A percentile compares a stretch with the other conserved stretches of the same genome.
phyloP scores from a whole-genome alignment of 1,140 invertebrate species.

The Pararge aegeria region DNA sequence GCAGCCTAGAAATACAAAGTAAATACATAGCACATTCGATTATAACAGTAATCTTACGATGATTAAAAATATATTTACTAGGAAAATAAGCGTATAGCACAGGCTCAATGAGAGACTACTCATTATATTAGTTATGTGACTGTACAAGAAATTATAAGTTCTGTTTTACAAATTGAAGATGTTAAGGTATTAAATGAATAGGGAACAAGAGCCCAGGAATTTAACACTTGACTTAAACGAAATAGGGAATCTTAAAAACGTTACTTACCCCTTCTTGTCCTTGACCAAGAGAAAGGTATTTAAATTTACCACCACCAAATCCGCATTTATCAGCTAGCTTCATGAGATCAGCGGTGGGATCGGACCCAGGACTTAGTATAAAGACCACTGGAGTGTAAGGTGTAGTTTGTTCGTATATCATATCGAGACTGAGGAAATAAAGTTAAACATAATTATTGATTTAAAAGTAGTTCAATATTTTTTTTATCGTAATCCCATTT shows the following conservation, averaged over 20 bases:
- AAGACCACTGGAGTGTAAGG: slow-evolving; percentile 91
- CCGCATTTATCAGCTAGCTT: slow-evolving; percentile 89
- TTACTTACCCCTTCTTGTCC: slow-evolving; percentile 87
- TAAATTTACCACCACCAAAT: slow-evolving; percentile 86
- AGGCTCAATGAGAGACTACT: too few relatives aligned
- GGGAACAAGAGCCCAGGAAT: too few relatives aligned
- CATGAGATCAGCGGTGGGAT: slow-evolving; percentile 93
- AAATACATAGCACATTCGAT: not conserved
- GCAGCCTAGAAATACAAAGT: slow-evolving; percentile 77
- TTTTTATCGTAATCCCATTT: too few relatives aligned
- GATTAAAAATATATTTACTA: too few relatives aligned
- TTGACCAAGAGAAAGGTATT: slow-evolving; percentile 92
- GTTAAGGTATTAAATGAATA: too few relatives aligned
- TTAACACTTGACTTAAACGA: too few relatives aligned
- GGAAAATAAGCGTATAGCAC: too few relatives aligned
- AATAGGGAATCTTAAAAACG: not conserved
- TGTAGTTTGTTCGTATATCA: slow-evolving; percentile 90
- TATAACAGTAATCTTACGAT: not conserved
- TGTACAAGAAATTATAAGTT: too few relatives aligned
- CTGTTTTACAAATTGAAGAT: not conserved
- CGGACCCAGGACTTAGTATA: slow-evolving; percentile 92
- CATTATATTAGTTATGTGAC: too few relatives aligned
- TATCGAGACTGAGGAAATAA: slow-evolving; percentile 82
- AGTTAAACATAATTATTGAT: not conserved
- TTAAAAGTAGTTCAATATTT: too few relatives aligned